phyloP scores from a whole-genome alignment of 2,113 vertebrate species.

The Gasterosteus aculeatus region DNA sequence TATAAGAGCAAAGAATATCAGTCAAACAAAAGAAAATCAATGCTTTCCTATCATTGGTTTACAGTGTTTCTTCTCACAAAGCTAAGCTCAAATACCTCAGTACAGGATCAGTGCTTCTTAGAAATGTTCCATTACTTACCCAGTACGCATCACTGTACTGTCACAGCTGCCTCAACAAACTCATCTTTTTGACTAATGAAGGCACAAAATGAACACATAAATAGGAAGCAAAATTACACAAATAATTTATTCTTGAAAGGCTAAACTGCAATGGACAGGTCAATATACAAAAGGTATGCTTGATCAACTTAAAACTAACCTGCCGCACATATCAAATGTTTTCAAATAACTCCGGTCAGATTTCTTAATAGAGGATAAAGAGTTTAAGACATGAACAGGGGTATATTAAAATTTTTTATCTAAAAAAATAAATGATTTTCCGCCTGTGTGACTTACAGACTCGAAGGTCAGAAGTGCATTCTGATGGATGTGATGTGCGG shows the following conservation, averaged over 20 bases:
- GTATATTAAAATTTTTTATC: constrained; percentile 68
- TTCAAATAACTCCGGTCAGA: constrained; percentile 45
- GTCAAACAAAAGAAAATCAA: constrained; percentile 72
- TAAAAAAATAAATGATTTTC: constrained; percentile 71
- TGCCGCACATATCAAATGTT: constrained; percentile 52
- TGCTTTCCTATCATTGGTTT: constrained; percentile 74
- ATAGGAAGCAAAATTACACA: constrained; percentile 76
- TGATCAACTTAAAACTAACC: constrained; percentile 59
- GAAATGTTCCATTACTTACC: constrained; percentile 63
- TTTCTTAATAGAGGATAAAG: constrained; percentile 32
- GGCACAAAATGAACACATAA: constrained; percentile 83
- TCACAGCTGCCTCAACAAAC: constrained; percentile 71
- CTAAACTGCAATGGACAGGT: constrained; percentile 70
- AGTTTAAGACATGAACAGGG: constrained; percentile 66
- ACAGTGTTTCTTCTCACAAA: constrained; percentile 79
- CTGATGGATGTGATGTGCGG: constrained; percentile 58
- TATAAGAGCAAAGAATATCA: constrained; percentile 67
- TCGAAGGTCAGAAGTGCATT: constrained; percentile 60
- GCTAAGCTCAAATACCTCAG: constrained; percentile 58
- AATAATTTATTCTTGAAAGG: constrained; percentile 81
- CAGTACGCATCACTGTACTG: constrained; percentile 65
- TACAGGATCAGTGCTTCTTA: constrained; percentile 77
- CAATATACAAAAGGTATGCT: constrained; percentile 65
- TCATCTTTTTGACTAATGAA: constrained; percentile 73
- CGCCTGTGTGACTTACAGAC: constrained; percentile 52